Evolutionary conservation across 2,113 vertebrate species (phyloP), one percentile per base, ranked within the genome.

Genomic region (Sander vitreus): DNA sequence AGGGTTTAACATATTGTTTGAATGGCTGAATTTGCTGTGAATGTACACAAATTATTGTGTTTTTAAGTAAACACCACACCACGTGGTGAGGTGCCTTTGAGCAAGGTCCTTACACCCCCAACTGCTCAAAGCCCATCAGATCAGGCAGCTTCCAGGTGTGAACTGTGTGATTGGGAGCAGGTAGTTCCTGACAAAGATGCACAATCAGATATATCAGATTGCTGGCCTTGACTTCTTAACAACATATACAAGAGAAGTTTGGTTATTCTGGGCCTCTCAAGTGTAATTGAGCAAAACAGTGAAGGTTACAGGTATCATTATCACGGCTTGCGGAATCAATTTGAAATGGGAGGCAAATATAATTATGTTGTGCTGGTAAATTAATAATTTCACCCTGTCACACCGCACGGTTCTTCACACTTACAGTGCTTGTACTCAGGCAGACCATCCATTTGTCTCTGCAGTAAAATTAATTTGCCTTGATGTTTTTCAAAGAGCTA

Each of bases 401-500:
- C 77, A 54, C 64, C 69, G 2, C 77, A 18, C 65, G 8, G 55
- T 53, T 76, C 75, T 57, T 80, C 70, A 68, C 74, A 64, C 76
- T 72, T 69, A 63, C 62, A 53, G 59, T 23, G 73, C 76, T 33
- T 43, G 33, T 33, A 33, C 78, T 74, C 89, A 67, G 13, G 73
- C 70, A 15, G 76, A 63, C 77, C 84, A 80, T 85, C 71, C 88
- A 86, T 85, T 89, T 90, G 88, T 90, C 87, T 92, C 83, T n/a
- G 78, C 59, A 66, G 88, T 74, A 16, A 89, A 92, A 92, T 92
- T 88, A 90, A 93, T 89, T 94, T 86, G 79, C 84, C 87, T 81
- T 85, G 88, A 91, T 93, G 86, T 92, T 92, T 91, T 90, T 88
- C 80, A 92, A 91, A 85, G 81, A 87, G 86, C 83, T 93, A 85